These are phyloP conservation scores for Colaptes auratus DNA, from an alignment of 2,113 vertebrate genomes.

Conservation along the genomic window DNA sequence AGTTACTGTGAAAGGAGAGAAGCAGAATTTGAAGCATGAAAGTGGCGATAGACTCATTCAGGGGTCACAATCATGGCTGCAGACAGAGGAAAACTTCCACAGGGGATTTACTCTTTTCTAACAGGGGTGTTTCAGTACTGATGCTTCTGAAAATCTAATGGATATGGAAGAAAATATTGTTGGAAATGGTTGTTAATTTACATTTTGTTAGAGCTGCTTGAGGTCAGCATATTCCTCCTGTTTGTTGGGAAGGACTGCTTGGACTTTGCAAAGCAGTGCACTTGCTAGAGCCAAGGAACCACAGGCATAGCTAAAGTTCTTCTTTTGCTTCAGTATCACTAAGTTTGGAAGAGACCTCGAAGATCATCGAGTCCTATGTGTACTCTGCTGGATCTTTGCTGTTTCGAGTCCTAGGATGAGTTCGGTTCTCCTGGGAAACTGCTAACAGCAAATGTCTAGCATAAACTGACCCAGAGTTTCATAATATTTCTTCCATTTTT, in stretches of 20 bases:
- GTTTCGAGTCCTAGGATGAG: background rate
- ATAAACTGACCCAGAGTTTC: background rate
- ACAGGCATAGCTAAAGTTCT: background rate
- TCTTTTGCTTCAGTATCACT: background rate
- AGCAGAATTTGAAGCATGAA: background rate
- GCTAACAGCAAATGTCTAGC: background rate
- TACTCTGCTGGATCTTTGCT: background rate
- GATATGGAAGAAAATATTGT: background rate
- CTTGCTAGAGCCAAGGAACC: background rate
- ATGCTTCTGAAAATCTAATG: background rate
- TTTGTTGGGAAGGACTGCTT: background rate
- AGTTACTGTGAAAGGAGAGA: background rate
- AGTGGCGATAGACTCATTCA: background rate
- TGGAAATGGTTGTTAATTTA: background rate
- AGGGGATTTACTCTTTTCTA: background rate
- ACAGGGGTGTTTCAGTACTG: background rate
- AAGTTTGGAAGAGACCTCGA: too few species aligned
- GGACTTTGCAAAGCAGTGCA: fast-evolving
- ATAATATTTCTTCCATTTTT: background rate
- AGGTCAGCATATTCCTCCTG: background rate
- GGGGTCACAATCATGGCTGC: background rate
- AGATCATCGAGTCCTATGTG: too few species aligned
- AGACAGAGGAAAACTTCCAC: background rate
- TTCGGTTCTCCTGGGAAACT: background rate
- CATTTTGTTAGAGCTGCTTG: background rate